Base-by-base conservation (phyloP, 2,797 vertebrate genomes). In the Discoglossus pictus region DNA sequence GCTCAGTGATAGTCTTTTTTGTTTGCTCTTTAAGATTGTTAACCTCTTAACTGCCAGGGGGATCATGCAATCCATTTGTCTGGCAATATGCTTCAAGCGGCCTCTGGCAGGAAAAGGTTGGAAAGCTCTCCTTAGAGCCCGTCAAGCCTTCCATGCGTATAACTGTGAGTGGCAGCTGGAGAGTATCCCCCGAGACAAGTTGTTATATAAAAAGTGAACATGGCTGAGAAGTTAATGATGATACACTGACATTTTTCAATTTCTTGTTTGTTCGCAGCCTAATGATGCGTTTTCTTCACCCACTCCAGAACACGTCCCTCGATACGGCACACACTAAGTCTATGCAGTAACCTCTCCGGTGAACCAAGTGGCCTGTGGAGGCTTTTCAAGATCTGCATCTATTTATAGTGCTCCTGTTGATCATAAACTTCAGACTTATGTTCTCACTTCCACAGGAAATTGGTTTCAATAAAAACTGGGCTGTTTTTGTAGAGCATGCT, bases 101-200 rank as follows among this genome's bases (percentile, higher is more conserved):
- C 21, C 38, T 59, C 16, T 31, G 7, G 23, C 16, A 39, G 21
- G 21, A 6, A 47, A 56, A 38, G 63, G 15, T 50, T 35, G 20
- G 8, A 54, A 78, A 67, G 61, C 40, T 76, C 43, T 75, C 73
- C 79, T 84, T 2, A 82, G 82, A 82, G 66, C 61, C 72, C 23
- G 35, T 76, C 8, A 24, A 71, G 52, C 31, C 69, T 69, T 79
- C 70, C 73, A 76, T 75, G 70, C 38, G 1, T 76, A 35, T 75
- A 80, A 83, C 80, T 68, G 73, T 84, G 79, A 83, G 46, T 82
- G 82, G 74, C 80, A 83, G 75, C 62, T 81, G 63, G 64, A 60
- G 79, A 73, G 78, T n/a, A 20, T 40, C 68, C 73, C 80, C 83
- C 67, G 64, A 74, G 65, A 50, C 21, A 35, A 72, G 81, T 84